phyloP scores from a whole-genome alignment of 1,140 invertebrate species.

The Lepidurus arcticus region DNA sequence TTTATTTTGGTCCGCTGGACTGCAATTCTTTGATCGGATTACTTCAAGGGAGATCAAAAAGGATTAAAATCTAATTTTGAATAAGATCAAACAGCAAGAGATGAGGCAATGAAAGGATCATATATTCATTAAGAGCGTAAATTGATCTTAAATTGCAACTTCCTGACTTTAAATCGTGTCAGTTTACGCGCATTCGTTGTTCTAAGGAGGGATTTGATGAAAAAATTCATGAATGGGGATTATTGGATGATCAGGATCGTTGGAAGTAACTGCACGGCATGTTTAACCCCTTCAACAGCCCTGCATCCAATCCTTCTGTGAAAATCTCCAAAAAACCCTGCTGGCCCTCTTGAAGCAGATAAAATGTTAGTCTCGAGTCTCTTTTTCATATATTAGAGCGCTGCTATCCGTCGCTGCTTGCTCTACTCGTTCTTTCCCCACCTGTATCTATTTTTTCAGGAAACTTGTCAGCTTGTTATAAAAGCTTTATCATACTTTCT shows the following conservation, averaged over 20 bases:
- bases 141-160: background rate
- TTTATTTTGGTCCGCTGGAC: background rate
- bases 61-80: too few relatives aligned
- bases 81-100: background rate
- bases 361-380: background rate
- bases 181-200: background rate
- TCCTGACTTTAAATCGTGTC: background rate
- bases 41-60: too few relatives aligned
- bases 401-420: conserved; percentile 31
- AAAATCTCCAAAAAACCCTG: background rate
- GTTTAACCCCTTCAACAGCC: background rate
- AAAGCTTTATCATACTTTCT: conserved; percentile 36
- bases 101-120: background rate
- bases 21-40: too few relatives aligned
- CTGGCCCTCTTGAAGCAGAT: background rate
- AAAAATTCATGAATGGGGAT: background rate
- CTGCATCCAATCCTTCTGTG: background rate
- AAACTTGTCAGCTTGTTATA: conserved; percentile 38
- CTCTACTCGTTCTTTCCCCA: conserved; percentile 36
- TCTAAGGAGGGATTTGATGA: background rate
- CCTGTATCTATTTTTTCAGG: conserved; percentile 35
- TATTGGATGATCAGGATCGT: background rate
- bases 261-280: conserved; percentile 7
- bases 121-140: background rate
- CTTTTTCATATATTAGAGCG: conserved; percentile 2